A percentile compares a stretch with the other conserved stretches of the same genome.
These are phyloP conservation scores for Lycia hirtaria DNA, from an alignment of 2,888 invertebrate species.

Conservation along the genomic window DNA sequence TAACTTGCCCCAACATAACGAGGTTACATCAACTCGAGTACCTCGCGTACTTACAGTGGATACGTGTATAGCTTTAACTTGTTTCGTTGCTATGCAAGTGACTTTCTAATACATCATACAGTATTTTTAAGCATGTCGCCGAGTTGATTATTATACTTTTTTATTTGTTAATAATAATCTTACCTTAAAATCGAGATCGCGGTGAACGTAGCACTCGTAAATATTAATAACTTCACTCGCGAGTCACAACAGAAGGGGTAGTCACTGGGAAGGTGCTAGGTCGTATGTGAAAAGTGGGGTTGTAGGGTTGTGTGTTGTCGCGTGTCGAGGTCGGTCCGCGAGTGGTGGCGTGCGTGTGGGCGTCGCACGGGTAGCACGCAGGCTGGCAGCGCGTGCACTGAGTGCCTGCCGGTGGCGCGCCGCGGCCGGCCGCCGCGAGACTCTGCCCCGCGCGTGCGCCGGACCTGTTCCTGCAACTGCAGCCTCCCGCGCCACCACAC, in stretches of 20 bases:
- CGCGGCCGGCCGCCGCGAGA: slow-evolving; percentile 58
- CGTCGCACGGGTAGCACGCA: slow-evolving; percentile 56
- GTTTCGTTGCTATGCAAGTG: slow-evolving; percentile 76
- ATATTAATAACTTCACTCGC: slow-evolving; percentile 74
- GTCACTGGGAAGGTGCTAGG: slow-evolving; percentile 12
- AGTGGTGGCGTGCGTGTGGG: slow-evolving; percentile 44
- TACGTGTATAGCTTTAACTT: slow-evolving; percentile 73
- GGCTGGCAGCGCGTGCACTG: slow-evolving; percentile 79
- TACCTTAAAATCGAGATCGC: slow-evolving; percentile 74
- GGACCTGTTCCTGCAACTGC: slow-evolving; percentile 69
- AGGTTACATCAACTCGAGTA: slow-evolving; percentile 77
- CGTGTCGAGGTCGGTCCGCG: too few species aligned
- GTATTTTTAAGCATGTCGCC: slow-evolving; percentile 47
- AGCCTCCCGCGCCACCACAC: slow-evolving; percentile 61
- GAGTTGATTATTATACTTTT: slow-evolving; percentile 27
- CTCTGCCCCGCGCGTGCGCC: slow-evolving; percentile 78
- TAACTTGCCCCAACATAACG: slow-evolving; percentile 68
- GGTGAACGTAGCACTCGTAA: slow-evolving; percentile 64
- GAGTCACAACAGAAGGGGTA: slow-evolving; percentile 57
- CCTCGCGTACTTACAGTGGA: slow-evolving; percentile 66
- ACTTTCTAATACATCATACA: slow-evolving; percentile 80
- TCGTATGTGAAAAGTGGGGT: slow-evolving; percentile 42
- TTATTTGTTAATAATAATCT: slow-evolving; percentile 40
- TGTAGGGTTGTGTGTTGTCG: slow-evolving; percentile 35
- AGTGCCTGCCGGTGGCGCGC: slow-evolving; percentile 63